Evolutionary conservation across 1,140 invertebrate species (phyloP).

Genomic region (Wiebesia pumilae): DNA sequence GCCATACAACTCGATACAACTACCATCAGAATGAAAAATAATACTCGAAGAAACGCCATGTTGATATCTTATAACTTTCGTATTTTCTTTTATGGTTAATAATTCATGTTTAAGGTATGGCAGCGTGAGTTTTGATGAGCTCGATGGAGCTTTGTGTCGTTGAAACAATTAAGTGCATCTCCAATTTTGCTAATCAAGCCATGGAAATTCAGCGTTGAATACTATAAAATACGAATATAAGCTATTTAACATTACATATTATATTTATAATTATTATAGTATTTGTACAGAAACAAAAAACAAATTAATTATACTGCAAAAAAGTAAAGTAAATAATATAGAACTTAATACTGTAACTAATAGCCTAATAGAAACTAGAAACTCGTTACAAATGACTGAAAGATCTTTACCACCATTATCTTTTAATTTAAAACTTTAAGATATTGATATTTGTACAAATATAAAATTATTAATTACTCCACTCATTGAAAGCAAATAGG

Average conservation of each 20-base stretch:
- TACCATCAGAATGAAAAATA: neutral
- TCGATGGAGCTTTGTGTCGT: neutral
- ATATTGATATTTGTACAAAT: too few relatives aligned
- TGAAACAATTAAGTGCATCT: neutral
- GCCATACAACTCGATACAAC: slow-evolving; percentile 12
- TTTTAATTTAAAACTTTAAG: too few relatives aligned
- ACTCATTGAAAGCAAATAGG: too few relatives aligned
- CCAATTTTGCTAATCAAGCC: neutral
- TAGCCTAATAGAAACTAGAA: too few relatives aligned
- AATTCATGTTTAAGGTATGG: slow-evolving; percentile 13
- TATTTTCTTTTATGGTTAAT: neutral
- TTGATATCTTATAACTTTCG: slow-evolving; percentile 7
- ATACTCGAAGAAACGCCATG: neutral
- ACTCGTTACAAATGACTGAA: too few relatives aligned
- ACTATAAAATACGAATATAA: slow-evolving; percentile 1
- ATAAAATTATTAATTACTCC: too few relatives aligned
- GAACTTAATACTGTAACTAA: too few relatives aligned
- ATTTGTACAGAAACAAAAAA: too few relatives aligned
- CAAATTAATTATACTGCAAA: too few relatives aligned
- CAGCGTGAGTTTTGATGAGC: neutral
- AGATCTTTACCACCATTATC: too few relatives aligned
- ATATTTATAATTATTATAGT: neutral
- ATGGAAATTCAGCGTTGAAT: neutral
- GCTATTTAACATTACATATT: neutral
- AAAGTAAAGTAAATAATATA: too few relatives aligned